Conservation (phyloP, 2,888 invertebrate genomes). For the Halictus ligatus region DNA sequence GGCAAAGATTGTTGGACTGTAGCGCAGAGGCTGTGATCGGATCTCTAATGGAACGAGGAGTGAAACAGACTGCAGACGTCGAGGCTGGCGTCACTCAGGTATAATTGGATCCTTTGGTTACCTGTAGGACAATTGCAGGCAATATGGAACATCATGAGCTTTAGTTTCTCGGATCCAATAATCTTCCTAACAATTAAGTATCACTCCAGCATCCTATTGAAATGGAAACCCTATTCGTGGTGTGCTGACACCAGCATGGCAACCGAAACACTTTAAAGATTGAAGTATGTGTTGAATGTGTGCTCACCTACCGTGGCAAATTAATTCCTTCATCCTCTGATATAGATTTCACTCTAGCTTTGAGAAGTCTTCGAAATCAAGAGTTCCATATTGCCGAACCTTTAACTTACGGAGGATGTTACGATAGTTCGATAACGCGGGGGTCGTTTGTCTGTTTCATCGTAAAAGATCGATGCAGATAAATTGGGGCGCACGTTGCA, state of each 20-base stretch:
- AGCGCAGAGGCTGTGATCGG: slow-evolving; percentile 84
- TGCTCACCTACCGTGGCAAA: no score
- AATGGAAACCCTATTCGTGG: neutral
- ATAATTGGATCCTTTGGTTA: slow-evolving; percentile 2
- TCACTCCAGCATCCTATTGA: neutral
- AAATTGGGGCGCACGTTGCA: slow-evolving; percentile 35
- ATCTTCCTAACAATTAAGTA: neutral
- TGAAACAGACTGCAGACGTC: slow-evolving; percentile 79
- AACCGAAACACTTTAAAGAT: no score
- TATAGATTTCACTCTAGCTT: neutral
- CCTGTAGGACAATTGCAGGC: neutral
- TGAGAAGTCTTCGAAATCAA: neutral
- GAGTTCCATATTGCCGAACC: neutral
- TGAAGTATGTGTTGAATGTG: no score
- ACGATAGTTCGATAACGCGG: no score
- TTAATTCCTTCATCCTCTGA: neutral
- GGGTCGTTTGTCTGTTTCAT: neutral
- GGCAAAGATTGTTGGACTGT: slow-evolving; percentile 84
- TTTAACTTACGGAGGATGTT: neutral
- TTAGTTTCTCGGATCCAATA: neutral
- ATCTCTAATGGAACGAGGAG: slow-evolving; percentile 82
- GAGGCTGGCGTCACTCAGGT: slow-evolving; percentile 81
- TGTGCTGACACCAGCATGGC: neutral
- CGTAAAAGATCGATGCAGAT: neutral
- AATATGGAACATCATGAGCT: neutral